phyloP scores from a whole-genome alignment of 2,888 invertebrate genomes.

The Harpagoxenus sublaevis region DNA sequence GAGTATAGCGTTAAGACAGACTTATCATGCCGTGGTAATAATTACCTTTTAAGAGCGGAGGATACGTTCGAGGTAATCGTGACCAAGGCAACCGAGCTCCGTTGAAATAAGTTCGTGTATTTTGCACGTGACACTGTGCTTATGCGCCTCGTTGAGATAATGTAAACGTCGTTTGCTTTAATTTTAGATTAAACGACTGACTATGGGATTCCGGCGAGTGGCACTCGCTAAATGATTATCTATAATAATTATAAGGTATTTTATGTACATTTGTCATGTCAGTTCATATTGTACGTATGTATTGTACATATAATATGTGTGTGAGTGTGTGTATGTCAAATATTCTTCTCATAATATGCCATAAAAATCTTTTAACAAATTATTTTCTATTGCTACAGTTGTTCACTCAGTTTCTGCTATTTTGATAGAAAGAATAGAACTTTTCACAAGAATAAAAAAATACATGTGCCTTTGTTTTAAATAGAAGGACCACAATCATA shows the following conservation, averaged over 20 bases:
- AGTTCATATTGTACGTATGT: background rate
- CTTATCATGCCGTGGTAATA: slow-evolving; percentile 70
- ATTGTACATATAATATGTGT: background rate
- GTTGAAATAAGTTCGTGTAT: slow-evolving; percentile 67
- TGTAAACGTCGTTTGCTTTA: slow-evolving; percentile 52
- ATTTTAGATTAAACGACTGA: slow-evolving; percentile 53
- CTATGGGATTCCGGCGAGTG: background rate
- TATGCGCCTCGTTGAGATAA: slow-evolving; percentile 50
- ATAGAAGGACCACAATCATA: slow-evolving; percentile 1
- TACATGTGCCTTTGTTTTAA: background rate
- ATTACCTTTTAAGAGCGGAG: slow-evolving; percentile 66
- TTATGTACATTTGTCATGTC: background rate
- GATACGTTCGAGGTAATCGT: slow-evolving; percentile 67
- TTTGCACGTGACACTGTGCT: slow-evolving; percentile 58
- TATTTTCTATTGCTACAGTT: background rate
- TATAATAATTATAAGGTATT: background rate
- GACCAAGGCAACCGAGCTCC: slow-evolving; percentile 51
- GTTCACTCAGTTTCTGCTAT: background rate
- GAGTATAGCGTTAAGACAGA: slow-evolving; percentile 63
- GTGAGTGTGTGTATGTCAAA: background rate
- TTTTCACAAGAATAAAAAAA: background rate
- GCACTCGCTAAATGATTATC: slow-evolving; percentile 2
- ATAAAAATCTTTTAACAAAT: slow-evolving; percentile 4
- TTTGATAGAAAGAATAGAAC: background rate
- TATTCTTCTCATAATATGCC: background rate